phyloP scores from a whole-genome alignment of 37 sponge, comb jelly and placozoan species.

The Axinella damicornis region DNA sequence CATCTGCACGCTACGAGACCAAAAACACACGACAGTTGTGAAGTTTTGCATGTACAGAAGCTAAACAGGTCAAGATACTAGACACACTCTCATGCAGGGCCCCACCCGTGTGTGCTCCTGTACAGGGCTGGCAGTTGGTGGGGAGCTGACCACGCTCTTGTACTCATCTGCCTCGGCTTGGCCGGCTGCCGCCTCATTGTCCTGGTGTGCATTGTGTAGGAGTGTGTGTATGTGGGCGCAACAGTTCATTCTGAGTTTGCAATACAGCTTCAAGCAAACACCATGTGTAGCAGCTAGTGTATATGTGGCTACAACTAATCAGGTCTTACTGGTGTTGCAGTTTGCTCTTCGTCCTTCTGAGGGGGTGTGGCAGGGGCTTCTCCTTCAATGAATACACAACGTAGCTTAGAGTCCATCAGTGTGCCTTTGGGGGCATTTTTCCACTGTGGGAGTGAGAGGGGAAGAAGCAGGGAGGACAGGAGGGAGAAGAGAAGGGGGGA shows the following conservation, averaged over 20 bases:
- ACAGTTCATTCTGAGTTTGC: no score
- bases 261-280: no score
- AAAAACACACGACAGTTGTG: no score
- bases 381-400: conserved; percentile 78
- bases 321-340: background rate
- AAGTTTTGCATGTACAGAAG: no score
- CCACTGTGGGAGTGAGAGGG: conserved; percentile 52
- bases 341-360: background rate
- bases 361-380: background rate
- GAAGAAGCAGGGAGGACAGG: background rate
- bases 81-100: no score
- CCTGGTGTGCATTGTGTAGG: background rate
- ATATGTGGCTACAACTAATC: no score
- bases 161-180: background rate
- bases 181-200: conserved; percentile 4
- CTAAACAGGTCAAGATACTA: no score
- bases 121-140: background rate
- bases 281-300: no score
- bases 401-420: conserved; percentile 91
- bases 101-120: no score
- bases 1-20: background rate
- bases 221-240: no score
- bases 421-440: conserved; percentile 51
- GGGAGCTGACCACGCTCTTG: conserved; percentile 3
- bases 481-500: background rate